A percentile compares a stretch with the other conserved stretches of the same genome.
phyloP scores from a whole-genome alignment of 2,113 vertebrate species.

The Lynx canadensis region DNA sequence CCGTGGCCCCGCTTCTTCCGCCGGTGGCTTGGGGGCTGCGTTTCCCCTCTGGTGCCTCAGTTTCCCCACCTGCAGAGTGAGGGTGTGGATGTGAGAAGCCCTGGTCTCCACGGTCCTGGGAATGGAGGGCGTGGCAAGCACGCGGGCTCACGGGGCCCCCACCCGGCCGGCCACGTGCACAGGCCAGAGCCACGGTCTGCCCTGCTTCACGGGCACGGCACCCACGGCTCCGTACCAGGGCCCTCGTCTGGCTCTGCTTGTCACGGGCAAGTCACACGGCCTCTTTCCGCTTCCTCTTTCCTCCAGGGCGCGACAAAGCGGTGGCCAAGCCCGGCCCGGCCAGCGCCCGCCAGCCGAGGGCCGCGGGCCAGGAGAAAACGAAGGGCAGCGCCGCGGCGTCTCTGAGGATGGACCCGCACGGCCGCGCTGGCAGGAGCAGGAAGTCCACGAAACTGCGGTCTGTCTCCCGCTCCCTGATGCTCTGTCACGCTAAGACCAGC shows the following conservation, averaged over 20 bases:
- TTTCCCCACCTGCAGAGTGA: background rate
- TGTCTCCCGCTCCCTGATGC: constrained; percentile 93
- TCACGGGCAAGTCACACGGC: constrained; percentile 8
- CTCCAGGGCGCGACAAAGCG: constrained; percentile 76
- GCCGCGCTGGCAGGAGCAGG: constrained; percentile 80
- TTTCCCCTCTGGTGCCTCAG: background rate
- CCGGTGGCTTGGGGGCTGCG: background rate
- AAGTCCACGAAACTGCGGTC: constrained; percentile 90
- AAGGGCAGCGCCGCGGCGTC: constrained; percentile 81
- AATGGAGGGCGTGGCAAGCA: background rate
- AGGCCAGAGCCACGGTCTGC: background rate
- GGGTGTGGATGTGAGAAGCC: background rate
- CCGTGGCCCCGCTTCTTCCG: background rate
- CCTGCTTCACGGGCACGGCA: accelerated
- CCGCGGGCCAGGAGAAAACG: constrained; percentile 82
- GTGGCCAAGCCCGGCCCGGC: constrained; percentile 40
- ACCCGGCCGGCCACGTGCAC: accelerated
- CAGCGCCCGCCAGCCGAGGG: constrained; percentile 59
- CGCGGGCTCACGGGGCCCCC: background rate
- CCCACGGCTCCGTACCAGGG: accelerated
- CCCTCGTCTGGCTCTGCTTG: background rate
- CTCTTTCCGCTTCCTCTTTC: constrained; percentile 61
- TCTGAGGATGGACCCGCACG: constrained; percentile 91
- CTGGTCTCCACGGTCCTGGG: background rate
- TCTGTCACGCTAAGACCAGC: constrained; percentile 90